Percentiles rank a stretch among this genome's conserved stretches.
Evolutionary conservation across 2,113 vertebrate genomes (phyloP).

Genomic region (Garra rufa): DNA sequence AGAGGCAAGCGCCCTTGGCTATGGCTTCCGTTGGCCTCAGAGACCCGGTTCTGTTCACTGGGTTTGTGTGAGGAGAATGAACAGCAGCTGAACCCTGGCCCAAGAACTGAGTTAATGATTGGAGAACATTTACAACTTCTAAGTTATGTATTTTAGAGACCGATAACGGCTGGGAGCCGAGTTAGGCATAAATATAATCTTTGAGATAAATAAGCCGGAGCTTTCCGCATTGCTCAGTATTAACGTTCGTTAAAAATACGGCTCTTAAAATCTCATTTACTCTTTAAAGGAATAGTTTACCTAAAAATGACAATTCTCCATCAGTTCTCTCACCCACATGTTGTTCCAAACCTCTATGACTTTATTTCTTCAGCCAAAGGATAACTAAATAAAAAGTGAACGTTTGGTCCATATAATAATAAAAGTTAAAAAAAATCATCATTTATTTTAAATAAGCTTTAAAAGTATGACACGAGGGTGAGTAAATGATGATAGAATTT

Average conservation of each 20-base stretch:
- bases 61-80: constrained; percentile 31
- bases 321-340: neutral
- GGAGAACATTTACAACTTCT: constrained; percentile 67
- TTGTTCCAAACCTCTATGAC: neutral
- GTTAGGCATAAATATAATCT: constrained; percentile 45
- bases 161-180: constrained; percentile 63
- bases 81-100: constrained; percentile 56
- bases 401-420: neutral
- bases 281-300: neutral
- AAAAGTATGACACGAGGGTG: neutral
- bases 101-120: constrained; percentile 76
- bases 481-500: neutral
- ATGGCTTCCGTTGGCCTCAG: constrained; percentile 29
- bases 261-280: constrained; percentile 54
- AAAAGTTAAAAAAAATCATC: no score
- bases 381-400: neutral
- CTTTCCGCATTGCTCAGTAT: neutral
- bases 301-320: neutral
- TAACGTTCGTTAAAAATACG: neutral
- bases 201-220: constrained; percentile 10
- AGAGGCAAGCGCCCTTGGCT: constrained; percentile 51
- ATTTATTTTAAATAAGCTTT: no score
- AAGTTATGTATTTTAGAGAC: constrained; percentile 62
- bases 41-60: constrained; percentile 39
- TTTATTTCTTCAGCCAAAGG: neutral